phyloP scores from a whole-genome alignment of 2,888 invertebrate genomes.

The Nomada ferruginata region DNA sequence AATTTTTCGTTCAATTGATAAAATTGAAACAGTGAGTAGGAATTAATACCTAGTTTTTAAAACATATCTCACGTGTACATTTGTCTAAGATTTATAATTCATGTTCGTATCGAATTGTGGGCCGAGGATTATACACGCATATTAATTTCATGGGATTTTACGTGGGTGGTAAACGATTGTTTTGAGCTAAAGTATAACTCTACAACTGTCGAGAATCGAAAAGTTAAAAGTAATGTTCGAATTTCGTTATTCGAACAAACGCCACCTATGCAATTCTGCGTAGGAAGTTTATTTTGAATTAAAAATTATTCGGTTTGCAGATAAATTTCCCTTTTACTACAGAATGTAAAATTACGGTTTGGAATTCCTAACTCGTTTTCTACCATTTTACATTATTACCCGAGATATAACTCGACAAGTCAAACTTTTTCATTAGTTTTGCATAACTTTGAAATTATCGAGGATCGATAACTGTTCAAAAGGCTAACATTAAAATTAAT shows the following conservation, averaged over 20 bases:
- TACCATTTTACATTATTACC: background rate
- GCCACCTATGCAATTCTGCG: background rate
- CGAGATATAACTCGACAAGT: background rate
- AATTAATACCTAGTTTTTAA: background rate
- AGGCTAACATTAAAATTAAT: conserved; percentile 34
- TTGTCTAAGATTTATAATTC: background rate
- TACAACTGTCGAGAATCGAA: background rate
- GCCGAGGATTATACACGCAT: background rate
- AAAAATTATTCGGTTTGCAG: background rate
- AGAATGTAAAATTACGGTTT: background rate
- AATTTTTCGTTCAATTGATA: background rate
- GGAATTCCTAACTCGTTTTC: background rate
- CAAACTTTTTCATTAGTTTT: no score
- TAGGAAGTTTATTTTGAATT: conserved; percentile 2
- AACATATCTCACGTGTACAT: background rate
- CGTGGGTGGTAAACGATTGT: background rate
- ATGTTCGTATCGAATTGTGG: background rate
- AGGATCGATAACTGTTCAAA: background rate
- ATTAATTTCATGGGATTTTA: conserved; percentile 3
- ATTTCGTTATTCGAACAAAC: background rate
- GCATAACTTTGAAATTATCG: background rate
- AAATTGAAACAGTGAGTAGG: background rate
- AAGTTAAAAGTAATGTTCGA: background rate
- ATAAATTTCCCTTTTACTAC: background rate
- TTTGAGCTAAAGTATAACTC: conserved; percentile 6